Evolutionary conservation across 1,140 invertebrate species (phyloP).

Genomic region (Gyrodactylus bullatarudis): DNA sequence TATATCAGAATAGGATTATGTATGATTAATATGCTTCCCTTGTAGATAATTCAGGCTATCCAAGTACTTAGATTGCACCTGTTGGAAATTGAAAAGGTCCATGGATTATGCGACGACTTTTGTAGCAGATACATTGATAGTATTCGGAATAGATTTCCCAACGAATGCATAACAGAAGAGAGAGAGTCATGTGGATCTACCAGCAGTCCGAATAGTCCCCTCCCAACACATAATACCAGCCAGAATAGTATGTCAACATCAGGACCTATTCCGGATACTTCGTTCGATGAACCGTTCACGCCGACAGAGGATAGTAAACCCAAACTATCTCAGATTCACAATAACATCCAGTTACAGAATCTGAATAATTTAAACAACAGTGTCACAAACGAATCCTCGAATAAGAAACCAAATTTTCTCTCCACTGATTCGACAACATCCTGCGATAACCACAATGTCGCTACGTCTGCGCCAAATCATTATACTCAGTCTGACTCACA

Average conservation of each 20-base stretch:
- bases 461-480: no score
- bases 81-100: conserved; percentile 99
- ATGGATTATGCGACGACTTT: conserved; percentile 99
- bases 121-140: conserved; percentile 98
- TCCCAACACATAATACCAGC: not conserved
- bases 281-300: not conserved
- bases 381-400: no score
- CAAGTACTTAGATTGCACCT: conserved; percentile 99
- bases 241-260: not conserved
- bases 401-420: no score
- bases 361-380: not conserved
- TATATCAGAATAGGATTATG: no score
- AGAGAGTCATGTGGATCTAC: conserved; percentile 30
- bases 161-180: conserved; percentile 94
- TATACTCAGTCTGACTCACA: no score
- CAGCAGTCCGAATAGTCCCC: not conserved
- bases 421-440: no score
- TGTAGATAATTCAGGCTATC: conserved; percentile 98
- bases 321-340: not conserved
- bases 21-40: no score
- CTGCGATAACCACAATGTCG: no score
- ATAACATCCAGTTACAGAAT: not conserved
- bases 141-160: conserved; percentile 97
- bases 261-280: not conserved
- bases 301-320: not conserved